Base-by-base conservation (phyloP, 2,113 vertebrate genomes). In the Talpa occidentalis region DNA sequence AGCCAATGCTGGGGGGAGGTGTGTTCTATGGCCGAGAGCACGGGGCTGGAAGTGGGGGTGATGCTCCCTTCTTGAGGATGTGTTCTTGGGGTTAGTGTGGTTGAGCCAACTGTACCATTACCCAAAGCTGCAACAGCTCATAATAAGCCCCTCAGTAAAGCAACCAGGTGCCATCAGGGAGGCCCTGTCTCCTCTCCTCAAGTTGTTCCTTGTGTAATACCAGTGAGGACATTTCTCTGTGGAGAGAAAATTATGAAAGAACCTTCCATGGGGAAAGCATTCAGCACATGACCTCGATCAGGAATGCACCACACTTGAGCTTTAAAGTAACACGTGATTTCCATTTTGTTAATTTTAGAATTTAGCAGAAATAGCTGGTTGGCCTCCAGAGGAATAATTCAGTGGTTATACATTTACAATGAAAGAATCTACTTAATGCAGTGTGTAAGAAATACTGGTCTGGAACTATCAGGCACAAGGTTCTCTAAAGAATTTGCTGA, bases 321-420 rank as follows among this genome's bases (percentile, higher is more conserved):
- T 56, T 28, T 56, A 82, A 79, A 78, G 74, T 28, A 22, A 87
- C 10, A 69, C 37, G n/a, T 37, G 56, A 70, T 66, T 93, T 89
- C 84, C 30, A 47, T 78, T 83, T 74, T 82, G 49, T 24, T 94
- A 64, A 62, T 62, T 90, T 90, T 44, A 90, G n/a, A 69, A 35
- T 62, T 83, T 84, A 76, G 42, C 22, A 64, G 56, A 79, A 94
- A 87, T 10, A 90, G 21, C 24, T 32, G 30, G 28, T 56, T 69
- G 42, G 26, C 80, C n/a, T 90, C 80, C 72, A 72, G 91, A 82
- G 47, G 47, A 86, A 47, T 44, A 91, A 82, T 26, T 77, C 77
- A 59, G n/a, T 56, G 69, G 37, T 30, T 89, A 44, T 14, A 60
- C 16, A 70, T 79, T 74, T 49, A 59, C 22, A 91, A 59, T 64